These are phyloP conservation scores for Musca domestica DNA, from an alignment of 1,140 invertebrate species.

Conservation along the genomic window DNA sequence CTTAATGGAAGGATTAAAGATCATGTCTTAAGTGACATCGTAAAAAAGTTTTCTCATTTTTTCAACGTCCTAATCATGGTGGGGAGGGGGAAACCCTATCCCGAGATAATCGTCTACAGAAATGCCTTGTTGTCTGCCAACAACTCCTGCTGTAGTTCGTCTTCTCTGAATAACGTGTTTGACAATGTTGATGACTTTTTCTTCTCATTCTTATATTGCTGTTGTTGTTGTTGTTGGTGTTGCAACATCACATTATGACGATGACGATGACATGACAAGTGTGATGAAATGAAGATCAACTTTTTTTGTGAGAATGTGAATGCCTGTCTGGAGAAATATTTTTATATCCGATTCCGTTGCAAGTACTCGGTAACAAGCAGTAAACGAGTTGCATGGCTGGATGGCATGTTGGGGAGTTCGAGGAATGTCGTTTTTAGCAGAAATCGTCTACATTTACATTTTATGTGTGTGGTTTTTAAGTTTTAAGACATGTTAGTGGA, in stretches of 20 bases:
- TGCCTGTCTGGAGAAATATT: too few species aligned
- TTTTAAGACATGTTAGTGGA: background rate
- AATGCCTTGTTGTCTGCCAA: background rate
- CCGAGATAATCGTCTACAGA: background rate
- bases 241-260: too few species aligned
- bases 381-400: too few species aligned
- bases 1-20: background rate
- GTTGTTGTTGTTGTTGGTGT: too few species aligned
- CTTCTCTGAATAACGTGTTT: background rate
- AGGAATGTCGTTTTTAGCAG: too few species aligned
- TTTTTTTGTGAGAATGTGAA: too few species aligned
- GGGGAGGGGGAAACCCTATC: background rate
- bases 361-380: too few species aligned
- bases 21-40: background rate
- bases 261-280: too few species aligned
- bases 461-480: conserved; percentile 12
- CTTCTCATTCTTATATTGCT: too few species aligned
- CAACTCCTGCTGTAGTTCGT: background rate
- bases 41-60: conserved; percentile 17
- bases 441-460: background rate
- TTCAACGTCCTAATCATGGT: background rate
- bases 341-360: too few species aligned
- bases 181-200: background rate
- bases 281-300: too few species aligned
- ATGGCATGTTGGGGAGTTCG: too few species aligned